A percentile compares a stretch with the other conserved stretches of the same genome.
phyloP scores from a whole-genome alignment of 2,888 invertebrate genomes.

The Gastracanthus pulcherrimus region DNA sequence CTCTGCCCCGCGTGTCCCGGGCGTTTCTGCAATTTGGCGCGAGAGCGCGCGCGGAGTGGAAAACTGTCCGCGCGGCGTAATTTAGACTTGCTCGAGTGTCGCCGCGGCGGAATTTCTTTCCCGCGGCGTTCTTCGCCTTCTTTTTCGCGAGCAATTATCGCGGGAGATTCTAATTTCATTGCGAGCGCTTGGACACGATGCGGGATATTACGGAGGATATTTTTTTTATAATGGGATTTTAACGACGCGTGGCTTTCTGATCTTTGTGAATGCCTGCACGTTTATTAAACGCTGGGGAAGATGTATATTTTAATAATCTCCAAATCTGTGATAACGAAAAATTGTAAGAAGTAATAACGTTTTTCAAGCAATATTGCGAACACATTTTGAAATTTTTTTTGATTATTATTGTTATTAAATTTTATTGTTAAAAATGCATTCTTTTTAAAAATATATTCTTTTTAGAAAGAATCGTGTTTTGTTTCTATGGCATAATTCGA shows the following conservation, averaged over 20 bases:
- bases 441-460: too few species aligned
- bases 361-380: too few species aligned
- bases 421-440: too few species aligned
- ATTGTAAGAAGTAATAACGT: too few species aligned
- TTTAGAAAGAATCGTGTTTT: too few species aligned
- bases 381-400: too few species aligned
- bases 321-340: too few species aligned
- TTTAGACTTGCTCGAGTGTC: conserved; percentile 22
- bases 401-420: too few species aligned
- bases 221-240: conserved; percentile 11
- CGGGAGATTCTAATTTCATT: conserved; percentile 39
- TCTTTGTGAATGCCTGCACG: too few species aligned
- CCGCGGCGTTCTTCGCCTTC: not conserved
- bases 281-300: too few species aligned
- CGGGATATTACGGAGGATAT: not conserved
- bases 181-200: not conserved
- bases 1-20: not conserved
- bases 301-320: too few species aligned
- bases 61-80: conserved; percentile 34
- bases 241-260: not conserved
- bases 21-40: conserved; percentile 47
- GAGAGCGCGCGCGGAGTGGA: conserved; percentile 4
- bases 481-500: too few species aligned
- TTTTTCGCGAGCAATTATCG: conserved; percentile 25
- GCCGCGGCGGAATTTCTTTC: not conserved